Evolutionary conservation across 1,140 invertebrate species (phyloP), one percentile per base, ranked within the genome.

Genomic region (Anastrepha obliqua): DNA sequence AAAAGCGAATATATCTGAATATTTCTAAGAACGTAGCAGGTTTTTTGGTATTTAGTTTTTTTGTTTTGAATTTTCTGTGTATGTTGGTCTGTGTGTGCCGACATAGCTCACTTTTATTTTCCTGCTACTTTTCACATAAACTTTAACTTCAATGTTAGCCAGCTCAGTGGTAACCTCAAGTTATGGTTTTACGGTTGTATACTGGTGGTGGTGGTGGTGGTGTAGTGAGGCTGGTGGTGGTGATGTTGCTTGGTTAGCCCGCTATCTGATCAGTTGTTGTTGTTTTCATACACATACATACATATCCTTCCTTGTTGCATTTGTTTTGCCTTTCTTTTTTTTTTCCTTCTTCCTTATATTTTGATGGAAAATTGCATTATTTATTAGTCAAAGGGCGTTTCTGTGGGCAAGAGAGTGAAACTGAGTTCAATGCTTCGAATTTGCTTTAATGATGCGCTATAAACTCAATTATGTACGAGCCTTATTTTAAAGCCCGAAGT

Each of bases 351-450:
- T 47, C 2, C 47, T 29, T 51, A n/a, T 47, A 81, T 81, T 81
- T 55, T 81, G 74, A 58, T 51, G 74, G 74, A 81, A 81, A 81
- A 81, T 81, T 81, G 74, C 74, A 81, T 81, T 81, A 81, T 81
- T 81, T 81, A 81, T 81, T 58, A 58, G 47, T 55, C 17, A n/a
- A 81, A 55, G 29, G 15, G n/a, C 29, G 29, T 29, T 29, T 29
- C 29, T 29, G 29, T 29, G n/a, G 47, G 44, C 3, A n/a, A 55
- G 4, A n/a, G n/a, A 55, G n/a, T 11, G 47, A 20, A 47, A 81
- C 4, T 15, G n/a, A 2, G 7, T 29, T 1, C 74, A 58, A 20
- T 51, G 74, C 74, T 81, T 55, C 1, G 9, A 81, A 58, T 20
- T 81, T 55, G 55, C 51, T 81, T 81, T 81, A 81, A 55, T 81